Evolutionary conservation across 2,797 vertebrate species (phyloP).

Genomic region (Sternarchorhynchus goeldii): DNA sequence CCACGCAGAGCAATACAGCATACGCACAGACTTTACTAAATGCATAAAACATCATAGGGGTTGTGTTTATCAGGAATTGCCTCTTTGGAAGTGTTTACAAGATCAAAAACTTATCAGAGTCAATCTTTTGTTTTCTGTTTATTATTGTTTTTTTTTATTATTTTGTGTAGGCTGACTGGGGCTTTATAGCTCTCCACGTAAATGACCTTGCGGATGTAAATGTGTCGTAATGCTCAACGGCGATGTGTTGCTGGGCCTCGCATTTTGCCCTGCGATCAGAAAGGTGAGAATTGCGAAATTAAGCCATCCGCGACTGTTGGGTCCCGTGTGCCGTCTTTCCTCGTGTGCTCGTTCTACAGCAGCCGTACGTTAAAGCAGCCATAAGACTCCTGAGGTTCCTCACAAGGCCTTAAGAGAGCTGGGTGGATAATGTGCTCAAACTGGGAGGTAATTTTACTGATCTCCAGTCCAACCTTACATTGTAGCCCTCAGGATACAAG

Average conservation of each 20-base stretch:
- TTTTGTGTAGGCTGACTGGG: not conserved
- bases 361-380: constrained; percentile 53
- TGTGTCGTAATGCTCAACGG: constrained; percentile 19
- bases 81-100: not conserved
- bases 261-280: constrained; percentile 3
- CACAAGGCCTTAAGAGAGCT: constrained; percentile 42
- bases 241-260: constrained; percentile 3
- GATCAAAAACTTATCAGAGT: not conserved
- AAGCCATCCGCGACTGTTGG: not conserved
- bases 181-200: not conserved
- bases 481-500: constrained; percentile 48
- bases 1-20: constrained; percentile 1
- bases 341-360: constrained; percentile 41
- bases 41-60: not conserved
- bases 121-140: not conserved
- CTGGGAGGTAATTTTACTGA: constrained; percentile 57
- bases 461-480: constrained; percentile 60
- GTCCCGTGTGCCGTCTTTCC: constrained; percentile 45
- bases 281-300: constrained; percentile 25
- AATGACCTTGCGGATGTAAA: constrained; percentile 13
- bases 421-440: constrained; percentile 46
- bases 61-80: not conserved
- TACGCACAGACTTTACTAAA: not conserved
- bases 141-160: not conserved
- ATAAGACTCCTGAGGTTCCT: constrained; percentile 54